A percentile compares a stretch with the other conserved stretches of the same genome.
Conservation (phyloP, 2,113 vertebrate genomes). For the Montifringilla adamsi region DNA sequence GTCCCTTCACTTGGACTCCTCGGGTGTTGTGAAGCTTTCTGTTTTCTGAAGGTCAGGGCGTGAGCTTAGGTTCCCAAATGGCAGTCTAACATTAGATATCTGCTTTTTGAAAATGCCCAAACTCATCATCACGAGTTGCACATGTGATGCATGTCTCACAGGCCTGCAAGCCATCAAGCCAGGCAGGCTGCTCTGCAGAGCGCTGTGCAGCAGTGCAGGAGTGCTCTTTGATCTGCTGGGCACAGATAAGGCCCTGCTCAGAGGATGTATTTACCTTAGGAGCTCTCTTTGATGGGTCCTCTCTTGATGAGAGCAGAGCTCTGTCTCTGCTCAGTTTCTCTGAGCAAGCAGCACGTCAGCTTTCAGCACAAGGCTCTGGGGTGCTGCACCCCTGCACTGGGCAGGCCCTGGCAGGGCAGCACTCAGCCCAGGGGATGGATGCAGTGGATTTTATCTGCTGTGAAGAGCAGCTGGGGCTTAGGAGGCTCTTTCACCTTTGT, state of each 20-base stretch:
- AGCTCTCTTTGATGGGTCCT: background rate
- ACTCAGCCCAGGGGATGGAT: background rate
- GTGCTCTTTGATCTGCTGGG: background rate
- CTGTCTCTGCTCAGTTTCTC: background rate
- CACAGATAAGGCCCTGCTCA: background rate
- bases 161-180: background rate
- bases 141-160: background rate
- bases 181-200: background rate
- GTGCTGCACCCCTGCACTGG: background rate
- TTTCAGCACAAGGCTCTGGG: background rate
- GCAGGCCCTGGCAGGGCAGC: background rate
- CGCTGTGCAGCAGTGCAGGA: background rate
- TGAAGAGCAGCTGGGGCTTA: background rate
- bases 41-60: background rate
- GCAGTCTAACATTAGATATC: background rate
- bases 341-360: background rate
- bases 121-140: background rate
- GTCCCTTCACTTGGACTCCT: background rate
- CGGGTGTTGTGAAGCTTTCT: background rate
- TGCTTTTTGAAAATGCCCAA: background rate
- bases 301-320: background rate
- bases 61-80: background rate
- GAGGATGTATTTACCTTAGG: background rate
- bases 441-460: background rate
- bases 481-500: background rate